Percentiles rank a stretch among this genome's conserved stretches.
These are phyloP conservation scores for Apostichopus japonicus DNA, from an alignment of 35 echinoderm and acorn worm genomes.

Conservation along the genomic window DNA sequence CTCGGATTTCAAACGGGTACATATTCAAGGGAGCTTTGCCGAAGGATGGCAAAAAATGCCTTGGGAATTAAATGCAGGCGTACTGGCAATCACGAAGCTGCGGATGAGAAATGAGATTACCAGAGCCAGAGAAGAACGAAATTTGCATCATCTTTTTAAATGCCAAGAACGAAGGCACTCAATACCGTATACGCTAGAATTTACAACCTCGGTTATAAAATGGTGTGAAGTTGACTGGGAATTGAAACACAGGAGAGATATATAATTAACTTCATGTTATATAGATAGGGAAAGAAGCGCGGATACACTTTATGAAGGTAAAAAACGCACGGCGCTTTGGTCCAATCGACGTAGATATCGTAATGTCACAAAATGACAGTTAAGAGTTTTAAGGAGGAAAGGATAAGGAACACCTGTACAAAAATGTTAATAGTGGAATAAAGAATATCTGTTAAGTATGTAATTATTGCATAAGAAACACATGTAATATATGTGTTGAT, in stretches of 20 bases:
- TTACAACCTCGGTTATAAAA: slow-evolving; percentile 37
- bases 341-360: no score
- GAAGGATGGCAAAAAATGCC: slow-evolving; percentile 26
- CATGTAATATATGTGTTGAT: no score
- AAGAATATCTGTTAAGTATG: no score
- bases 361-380: no score
- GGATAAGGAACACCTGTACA: no score
- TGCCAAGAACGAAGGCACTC: slow-evolving; percentile 43
- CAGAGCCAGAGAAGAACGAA: slow-evolving; percentile 22
- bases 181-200: slow-evolving; percentile 3
- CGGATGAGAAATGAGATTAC: slow-evolving; percentile 37
- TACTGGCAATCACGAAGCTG: slow-evolving; percentile 41
- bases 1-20: slow-evolving; percentile 45
- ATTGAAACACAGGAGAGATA: slow-evolving; percentile 21
- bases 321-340: no score
- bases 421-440: no score
- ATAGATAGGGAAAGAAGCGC: no score
- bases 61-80: slow-evolving; percentile 52
- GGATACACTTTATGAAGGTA: no score
- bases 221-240: slow-evolving; percentile 40
- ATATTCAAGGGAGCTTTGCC: slow-evolving; percentile 38
- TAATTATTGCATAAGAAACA: no score
- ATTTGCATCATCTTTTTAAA: slow-evolving; percentile 46
- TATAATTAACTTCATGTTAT: slow-evolving; percentile 17
- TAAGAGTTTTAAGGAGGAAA: no score